phyloP scores from a whole-genome alignment of 2,797 vertebrate genomes.

The Hirundo rustica region DNA sequence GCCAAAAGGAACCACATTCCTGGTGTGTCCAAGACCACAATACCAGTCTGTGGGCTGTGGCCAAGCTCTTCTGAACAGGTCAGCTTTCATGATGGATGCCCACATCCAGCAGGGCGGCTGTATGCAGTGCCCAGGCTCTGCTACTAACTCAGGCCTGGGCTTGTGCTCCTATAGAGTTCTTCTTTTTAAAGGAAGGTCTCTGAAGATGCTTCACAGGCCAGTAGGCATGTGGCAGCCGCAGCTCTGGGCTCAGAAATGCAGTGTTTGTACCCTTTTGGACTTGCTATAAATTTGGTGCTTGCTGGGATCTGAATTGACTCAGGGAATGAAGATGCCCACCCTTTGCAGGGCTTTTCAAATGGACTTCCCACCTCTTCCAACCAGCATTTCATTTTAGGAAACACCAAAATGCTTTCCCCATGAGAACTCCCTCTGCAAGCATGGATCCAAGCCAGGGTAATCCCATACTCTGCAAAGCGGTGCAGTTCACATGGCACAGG shows the following conservation, averaged over 20 bases:
- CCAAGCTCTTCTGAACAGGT: background rate
- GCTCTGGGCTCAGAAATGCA: background rate
- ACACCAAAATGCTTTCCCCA: constrained; percentile 30
- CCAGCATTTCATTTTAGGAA: constrained; percentile 40
- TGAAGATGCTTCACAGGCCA: background rate
- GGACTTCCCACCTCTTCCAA: background rate
- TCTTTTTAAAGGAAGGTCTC: background rate
- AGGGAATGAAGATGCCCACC: background rate
- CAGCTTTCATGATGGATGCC: background rate
- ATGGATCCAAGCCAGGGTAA: constrained; percentile 54
- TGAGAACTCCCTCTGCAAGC: constrained; percentile 63
- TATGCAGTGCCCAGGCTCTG: background rate
- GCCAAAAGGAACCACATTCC: background rate
- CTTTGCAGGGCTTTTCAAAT: constrained; percentile 4
- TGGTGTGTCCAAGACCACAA: rapidly evolving
- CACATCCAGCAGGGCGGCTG: background rate
- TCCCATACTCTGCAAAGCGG: constrained; percentile 53
- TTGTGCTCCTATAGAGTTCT: background rate
- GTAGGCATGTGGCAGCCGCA: background rate
- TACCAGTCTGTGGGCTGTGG: background rate
- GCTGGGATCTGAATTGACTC: constrained; percentile 12
- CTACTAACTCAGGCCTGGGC: background rate
- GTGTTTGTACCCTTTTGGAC: background rate
- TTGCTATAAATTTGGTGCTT: background rate
- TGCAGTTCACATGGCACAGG: constrained; percentile 49